Conservation (phyloP, 2,113 vertebrate genomes). For the Papio anubis region DNA sequence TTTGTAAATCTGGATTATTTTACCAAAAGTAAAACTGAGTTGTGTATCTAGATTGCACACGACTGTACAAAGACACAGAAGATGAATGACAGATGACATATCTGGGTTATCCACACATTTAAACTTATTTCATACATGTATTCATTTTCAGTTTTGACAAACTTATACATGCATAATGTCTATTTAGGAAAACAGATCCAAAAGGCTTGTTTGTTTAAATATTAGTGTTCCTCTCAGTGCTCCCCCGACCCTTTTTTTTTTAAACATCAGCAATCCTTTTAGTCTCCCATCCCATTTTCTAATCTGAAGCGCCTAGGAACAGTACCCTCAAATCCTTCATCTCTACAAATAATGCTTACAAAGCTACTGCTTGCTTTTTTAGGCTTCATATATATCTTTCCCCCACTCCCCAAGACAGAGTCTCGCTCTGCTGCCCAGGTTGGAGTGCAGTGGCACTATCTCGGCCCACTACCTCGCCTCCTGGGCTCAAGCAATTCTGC, state of each 20-base stretch:
- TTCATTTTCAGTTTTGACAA: constrained; percentile 5
- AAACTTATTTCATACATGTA: background rate
- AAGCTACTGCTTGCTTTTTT: background rate
- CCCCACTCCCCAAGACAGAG: too few species aligned
- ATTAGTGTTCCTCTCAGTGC: background rate
- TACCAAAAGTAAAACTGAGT: background rate
- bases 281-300: background rate
- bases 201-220: background rate
- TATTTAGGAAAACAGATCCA: background rate
- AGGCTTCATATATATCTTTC: background rate
- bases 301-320: background rate
- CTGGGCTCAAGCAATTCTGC: too few species aligned
- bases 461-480: too few species aligned
- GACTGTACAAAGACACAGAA: background rate
- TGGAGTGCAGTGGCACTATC: too few species aligned
- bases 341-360: background rate
- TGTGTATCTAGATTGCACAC: background rate
- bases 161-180: background rate
- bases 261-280: background rate
- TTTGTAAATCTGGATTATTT: constrained; percentile 25
- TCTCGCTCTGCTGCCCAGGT: too few species aligned
- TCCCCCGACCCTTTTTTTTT: background rate
- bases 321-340: background rate
- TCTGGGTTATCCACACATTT: background rate
- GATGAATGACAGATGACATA: background rate